phyloP scores from a whole-genome alignment of 2,888 invertebrate genomes.

The Crioceris asparagi region DNA sequence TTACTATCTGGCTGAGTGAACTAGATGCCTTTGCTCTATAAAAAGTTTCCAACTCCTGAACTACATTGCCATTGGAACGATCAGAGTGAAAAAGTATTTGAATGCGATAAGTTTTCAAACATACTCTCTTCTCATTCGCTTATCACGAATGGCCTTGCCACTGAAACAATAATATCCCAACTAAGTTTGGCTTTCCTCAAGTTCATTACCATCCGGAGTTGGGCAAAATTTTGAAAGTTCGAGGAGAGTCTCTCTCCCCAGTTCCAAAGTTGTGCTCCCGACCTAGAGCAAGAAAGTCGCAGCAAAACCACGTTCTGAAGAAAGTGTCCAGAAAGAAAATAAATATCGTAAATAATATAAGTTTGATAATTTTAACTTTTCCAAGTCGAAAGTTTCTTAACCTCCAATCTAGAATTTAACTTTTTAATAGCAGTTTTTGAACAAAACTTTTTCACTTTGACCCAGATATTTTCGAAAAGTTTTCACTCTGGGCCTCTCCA shows the following conservation, averaged over 20 bases:
- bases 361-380: slow-evolving; percentile 29
- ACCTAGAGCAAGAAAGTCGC: slow-evolving; percentile 7
- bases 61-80: too few species aligned
- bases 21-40: too few species aligned
- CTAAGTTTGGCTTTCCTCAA: too few species aligned
- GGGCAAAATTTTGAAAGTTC: slow-evolving; percentile 3
- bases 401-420: slow-evolving; percentile 27
- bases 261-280: slow-evolving; percentile 2
- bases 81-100: too few species aligned
- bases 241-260: slow-evolving; percentile 1
- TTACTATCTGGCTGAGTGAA: too few species aligned
- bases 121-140: too few species aligned
- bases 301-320: slow-evolving; percentile 2
- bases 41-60: too few species aligned
- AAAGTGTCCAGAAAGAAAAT: slow-evolving; percentile 22
- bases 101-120: too few species aligned
- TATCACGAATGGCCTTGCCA: too few species aligned
- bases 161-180: too few species aligned
- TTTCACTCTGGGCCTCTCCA: too few species aligned
- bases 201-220: too few species aligned
- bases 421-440: slow-evolving; percentile 31
- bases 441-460: slow-evolving; percentile 29
- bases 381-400: slow-evolving; percentile 25
- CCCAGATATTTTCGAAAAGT: slow-evolving; percentile 25
- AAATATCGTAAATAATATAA: slow-evolving; percentile 27